Evolutionary conservation across 2,888 invertebrate species (phyloP), one percentile per base, ranked within the genome.

Genomic region (Drosophila conformis): DNA sequence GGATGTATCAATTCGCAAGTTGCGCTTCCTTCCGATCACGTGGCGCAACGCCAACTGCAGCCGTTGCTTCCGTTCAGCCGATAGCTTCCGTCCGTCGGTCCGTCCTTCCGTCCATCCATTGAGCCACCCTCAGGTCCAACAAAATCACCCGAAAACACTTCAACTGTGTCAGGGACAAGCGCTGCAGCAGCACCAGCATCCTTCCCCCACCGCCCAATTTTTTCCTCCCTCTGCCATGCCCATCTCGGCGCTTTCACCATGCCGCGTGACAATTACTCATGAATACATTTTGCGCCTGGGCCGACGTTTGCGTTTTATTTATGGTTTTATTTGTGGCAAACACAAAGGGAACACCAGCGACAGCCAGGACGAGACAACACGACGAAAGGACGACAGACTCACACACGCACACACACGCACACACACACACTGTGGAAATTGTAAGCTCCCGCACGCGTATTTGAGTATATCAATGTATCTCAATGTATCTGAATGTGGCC

Each of bases 1-100:
- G 87, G 87, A 87, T 89, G 90, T 89, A 89, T 87, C 87, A 87
- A 87, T 87, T 87, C 87, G 87, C 87, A 87, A 87, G 87, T 88
- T 79, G 82, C 57, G 90, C 83, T 88, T 87, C 87, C 90, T 87
- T 87, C 87, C 87, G 90, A 83, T 89, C 90, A 86, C 87, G 87
- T 89, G 87, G 79, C 87, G 68, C 78, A 76, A 78, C 77, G 82
- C 82, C 82, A 83, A 74, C 78, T 76, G 85, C 83, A 84, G 87
- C 78, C 87, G 83, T 82, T 87, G 78, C 90, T 87, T 87, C 90
- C 87, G 86, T 70, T 76, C 76, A 72, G 81, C 81, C 90, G 88
- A 87, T 86, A 89, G 83, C 89, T 86, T 86, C 89, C 87, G 87
- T 89, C 88, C 89, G 84, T 36, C 51, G 51, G 38, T 21, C 38